These are phyloP conservation scores for Microplitis demolitor DNA, from an alignment of 1,140 invertebrate species.

Conservation along the genomic window DNA sequence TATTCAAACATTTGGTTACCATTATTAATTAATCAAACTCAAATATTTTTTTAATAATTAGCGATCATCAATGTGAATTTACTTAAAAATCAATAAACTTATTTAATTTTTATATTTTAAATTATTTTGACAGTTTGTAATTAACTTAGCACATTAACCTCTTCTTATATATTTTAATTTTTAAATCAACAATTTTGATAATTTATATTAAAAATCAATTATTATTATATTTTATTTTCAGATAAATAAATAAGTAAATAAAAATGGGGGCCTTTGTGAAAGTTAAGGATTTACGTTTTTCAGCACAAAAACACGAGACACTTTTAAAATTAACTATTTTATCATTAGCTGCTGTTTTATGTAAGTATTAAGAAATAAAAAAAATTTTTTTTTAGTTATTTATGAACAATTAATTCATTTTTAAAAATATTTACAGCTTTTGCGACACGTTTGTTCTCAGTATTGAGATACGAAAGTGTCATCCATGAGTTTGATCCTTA, in stretches of 20 bases:
- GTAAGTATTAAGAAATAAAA: slow-evolving; percentile 68
- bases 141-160: no score
- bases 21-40: background rate
- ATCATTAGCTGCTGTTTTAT: slow-evolving; percentile 88
- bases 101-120: no score
- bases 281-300: slow-evolving; percentile 61
- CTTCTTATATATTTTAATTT: background rate
- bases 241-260: slow-evolving; percentile 20
- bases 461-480: slow-evolving; percentile 96
- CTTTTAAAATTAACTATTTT: slow-evolving; percentile 90
- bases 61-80: background rate
- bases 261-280: slow-evolving; percentile 51
- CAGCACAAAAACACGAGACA: slow-evolving; percentile 92
- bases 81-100: background rate
- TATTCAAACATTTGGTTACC: background rate
- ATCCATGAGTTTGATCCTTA: slow-evolving; percentile 99
- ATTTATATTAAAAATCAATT: background rate
- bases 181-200: background rate
- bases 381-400: background rate
- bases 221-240: slow-evolving; percentile 24
- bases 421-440: slow-evolving; percentile 75
- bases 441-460: slow-evolving; percentile 92
- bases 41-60: background rate
- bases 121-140: background rate
- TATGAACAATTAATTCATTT: slow-evolving; percentile 14